Evolutionary conservation across 1,140 invertebrate species (phyloP), one percentile per base, ranked within the genome.

Genomic region (Solenopsis invicta): DNA sequence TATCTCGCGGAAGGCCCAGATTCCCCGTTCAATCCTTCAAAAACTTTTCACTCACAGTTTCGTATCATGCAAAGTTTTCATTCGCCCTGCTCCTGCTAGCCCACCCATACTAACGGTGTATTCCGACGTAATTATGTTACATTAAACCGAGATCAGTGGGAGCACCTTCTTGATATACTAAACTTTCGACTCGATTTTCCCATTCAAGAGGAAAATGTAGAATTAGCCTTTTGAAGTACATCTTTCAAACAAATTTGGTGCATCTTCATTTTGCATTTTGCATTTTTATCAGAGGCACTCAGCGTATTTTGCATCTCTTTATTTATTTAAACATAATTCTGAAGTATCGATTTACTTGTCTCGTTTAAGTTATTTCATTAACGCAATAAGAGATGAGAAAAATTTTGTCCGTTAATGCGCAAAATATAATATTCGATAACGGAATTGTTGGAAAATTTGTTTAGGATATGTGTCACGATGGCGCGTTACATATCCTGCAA

Each of bases 21-120:
- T 91, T 87, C 75, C 21, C 37, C 50, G 29, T 54, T 61, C 45
- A 77, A 75, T 86, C 80, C 85, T 84, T 61, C 77, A 21, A 59
- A 66, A 91, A 91, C 77, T 86, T 88, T 90, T 84, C 86, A 72
- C 81, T 90, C 81, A 74, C 66, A 71, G 76, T 66, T 48, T 16
- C 50, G 62, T 88, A 69, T 80, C 62, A 34, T 37, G 37, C 62
- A 21, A 71, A 34, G 45, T 52, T 50, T 59, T 82, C 54, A 52
- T 45, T 34, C 37, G 16, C 9, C 34, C 48, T 10, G 24, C 45
- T 54, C 37, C n/a, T 29, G n/a, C 21, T 71, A 24, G 48, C 13
- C 16, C 5, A 12, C 9, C 45, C 52, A 24, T 56, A 67, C 54
- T 80, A 66, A 48, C 29, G 13, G 9, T 48, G 6, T 50, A 34